Evolutionary conservation across 2,113 vertebrate genomes (phyloP), one percentile per base, ranked within the genome.

Genomic region (Okapia johnstoni): DNA sequence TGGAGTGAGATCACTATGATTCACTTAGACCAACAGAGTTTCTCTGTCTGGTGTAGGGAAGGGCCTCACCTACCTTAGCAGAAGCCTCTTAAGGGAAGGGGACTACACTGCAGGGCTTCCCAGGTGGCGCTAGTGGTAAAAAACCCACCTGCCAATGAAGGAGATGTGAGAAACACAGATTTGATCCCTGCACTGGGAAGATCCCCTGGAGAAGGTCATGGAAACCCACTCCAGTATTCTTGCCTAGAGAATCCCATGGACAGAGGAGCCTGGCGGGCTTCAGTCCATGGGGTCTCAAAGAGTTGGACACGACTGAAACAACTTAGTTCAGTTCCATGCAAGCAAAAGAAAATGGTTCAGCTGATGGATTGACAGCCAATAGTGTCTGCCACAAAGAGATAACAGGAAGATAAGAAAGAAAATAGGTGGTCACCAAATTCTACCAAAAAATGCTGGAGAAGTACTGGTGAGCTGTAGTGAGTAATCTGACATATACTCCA

Each of bases 271-370:
- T 73, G 21, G 5, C 12, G 66, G 36, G 66, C 36, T 73, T 40
- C 36, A 23, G 21, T 40, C n/a, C 36, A 12, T 73, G 36, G 19
- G 10, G 2, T 73, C 66, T 23, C 66, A 25, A 23, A 40, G 19
- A 73, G 66, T 25, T 40, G 36, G 66, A 73, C 66, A 73, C 66
- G 40, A 73, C 66, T 40, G 36, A 73, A 73, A 73, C 66, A 73
- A 73, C 36, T 40, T 73, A 73, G n/a, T 40, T 40, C 40, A 40
- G 40, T 40, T 40, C 40, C 66, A 73, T 6, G 4, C 54, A n/a
- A 83, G 90, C 88, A 83, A 89, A 91, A 92, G 3, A 79, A 60
- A 93, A 73, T 88, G 7, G 33, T 28, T 30, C 54, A 40, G 43
- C 28, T 77, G 40, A 70, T 43, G n/a, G 2, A 36, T 25, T 63